These are phyloP conservation scores for Varanus komodoensis DNA, from an alignment of 2,113 vertebrate genomes.

Conservation along the genomic window DNA sequence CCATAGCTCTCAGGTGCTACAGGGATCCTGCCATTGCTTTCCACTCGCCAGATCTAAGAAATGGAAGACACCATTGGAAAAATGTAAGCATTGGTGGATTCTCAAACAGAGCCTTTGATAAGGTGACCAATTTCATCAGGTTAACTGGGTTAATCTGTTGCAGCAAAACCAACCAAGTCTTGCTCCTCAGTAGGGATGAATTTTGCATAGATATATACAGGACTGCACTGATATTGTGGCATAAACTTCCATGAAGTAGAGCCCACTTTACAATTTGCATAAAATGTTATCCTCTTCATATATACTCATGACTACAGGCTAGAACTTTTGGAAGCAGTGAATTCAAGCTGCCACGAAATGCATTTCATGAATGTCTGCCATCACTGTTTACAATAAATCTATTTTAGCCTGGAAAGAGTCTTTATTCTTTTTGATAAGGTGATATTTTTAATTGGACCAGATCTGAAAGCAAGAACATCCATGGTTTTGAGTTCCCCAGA, in stretches of 20 bases:
- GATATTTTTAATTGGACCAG: background rate
- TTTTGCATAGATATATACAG: background rate
- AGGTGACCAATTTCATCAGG: background rate
- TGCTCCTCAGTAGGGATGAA: background rate
- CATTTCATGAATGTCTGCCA: background rate
- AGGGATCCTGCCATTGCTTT: slow-evolving; percentile 82
- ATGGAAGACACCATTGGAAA: slow-evolving; percentile 11
- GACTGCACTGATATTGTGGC: background rate
- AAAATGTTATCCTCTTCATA: background rate
- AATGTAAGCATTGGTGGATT: background rate
- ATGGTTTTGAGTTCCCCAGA: background rate
- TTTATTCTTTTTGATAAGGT: background rate
- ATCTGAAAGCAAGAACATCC: background rate
- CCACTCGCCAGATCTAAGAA: slow-evolving; percentile 90
- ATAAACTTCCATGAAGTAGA: background rate
- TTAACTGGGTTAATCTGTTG: background rate
- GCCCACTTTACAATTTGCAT: too few species aligned
- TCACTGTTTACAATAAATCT: background rate
- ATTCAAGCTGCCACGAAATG: background rate
- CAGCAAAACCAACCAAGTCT: background rate
- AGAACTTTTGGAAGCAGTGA: background rate
- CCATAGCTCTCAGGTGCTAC: slow-evolving; percentile 78
- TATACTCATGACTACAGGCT: background rate
- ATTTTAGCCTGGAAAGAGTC: background rate
- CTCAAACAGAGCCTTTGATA: background rate